These are phyloP conservation scores for Nomada goodeniana DNA, from an alignment of 2,888 invertebrate genomes.

Conservation along the genomic window DNA sequence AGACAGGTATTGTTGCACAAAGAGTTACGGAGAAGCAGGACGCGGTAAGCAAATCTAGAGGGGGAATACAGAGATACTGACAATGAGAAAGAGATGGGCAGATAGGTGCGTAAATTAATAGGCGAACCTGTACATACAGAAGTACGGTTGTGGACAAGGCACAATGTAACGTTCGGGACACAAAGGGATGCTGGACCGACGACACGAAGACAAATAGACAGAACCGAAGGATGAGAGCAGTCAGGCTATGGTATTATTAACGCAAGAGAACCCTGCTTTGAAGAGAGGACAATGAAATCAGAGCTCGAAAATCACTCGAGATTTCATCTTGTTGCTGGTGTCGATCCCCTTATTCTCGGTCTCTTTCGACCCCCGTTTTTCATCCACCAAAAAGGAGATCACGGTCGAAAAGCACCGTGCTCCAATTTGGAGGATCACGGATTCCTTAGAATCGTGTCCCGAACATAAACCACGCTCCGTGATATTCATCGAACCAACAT, in stretches of 20 bases:
- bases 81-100: neutral
- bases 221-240: slow-evolving; percentile 28
- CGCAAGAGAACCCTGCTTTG: slow-evolving; percentile 65
- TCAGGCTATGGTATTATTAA: slow-evolving; percentile 70
- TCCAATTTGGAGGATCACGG: slow-evolving; percentile 21
- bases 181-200: slow-evolving; percentile 35
- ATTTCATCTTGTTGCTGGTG: slow-evolving; percentile 60
- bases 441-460: slow-evolving; percentile 31
- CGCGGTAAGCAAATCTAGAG: slow-evolving; percentile 2
- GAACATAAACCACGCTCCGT: neutral
- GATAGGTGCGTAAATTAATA: slow-evolving; percentile 25
- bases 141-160: slow-evolving; percentile 1
- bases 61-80: too few species aligned
- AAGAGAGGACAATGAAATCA: slow-evolving; percentile 72
- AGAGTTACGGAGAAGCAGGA: neutral
- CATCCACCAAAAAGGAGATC: slow-evolving; percentile 36
- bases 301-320: slow-evolving; percentile 72
- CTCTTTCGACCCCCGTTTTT: slow-evolving; percentile 6
- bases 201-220: slow-evolving; percentile 51
- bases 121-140: slow-evolving; percentile 15
- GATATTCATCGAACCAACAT: neutral
- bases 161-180: slow-evolving; percentile 6
- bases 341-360: slow-evolving; percentile 60
- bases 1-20: too few species aligned
- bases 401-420: slow-evolving; percentile 12